These are phyloP conservation scores for Bombycilla garrulus DNA, from an alignment of 2,113 vertebrate species.

Conservation along the genomic window DNA sequence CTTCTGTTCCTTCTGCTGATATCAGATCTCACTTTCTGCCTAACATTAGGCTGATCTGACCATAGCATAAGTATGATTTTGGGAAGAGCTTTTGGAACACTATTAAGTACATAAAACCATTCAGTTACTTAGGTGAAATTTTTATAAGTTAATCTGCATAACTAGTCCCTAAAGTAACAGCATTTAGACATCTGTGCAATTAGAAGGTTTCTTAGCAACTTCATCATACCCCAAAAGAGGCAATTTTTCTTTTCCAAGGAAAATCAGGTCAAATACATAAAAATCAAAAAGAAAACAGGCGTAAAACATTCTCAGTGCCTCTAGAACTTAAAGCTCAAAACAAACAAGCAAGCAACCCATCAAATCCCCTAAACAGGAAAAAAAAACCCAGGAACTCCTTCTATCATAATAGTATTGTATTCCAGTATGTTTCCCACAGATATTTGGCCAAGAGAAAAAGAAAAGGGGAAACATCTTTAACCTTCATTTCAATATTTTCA, in stretches of 20 bases:
- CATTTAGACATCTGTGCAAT: neutral
- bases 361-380: neutral
- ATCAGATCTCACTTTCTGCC: neutral
- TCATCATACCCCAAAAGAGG: neutral
- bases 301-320: neutral
- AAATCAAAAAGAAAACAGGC: neutral
- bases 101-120: neutral
- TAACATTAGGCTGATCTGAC: neutral
- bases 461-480: neutral
- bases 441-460: neutral
- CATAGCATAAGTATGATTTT: neutral
- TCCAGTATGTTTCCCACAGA: neutral
- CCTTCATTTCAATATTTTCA: slow-evolving; percentile 29
- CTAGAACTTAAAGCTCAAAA: neutral
- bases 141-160: neutral
- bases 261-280: neutral
- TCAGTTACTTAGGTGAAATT: neutral
- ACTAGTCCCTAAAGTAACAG: neutral
- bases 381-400: neutral
- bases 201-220: neutral
- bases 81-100: neutral
- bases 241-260: neutral
- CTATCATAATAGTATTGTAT: neutral
- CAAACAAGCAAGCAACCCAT: accelerated
- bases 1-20: neutral